phyloP scores from a whole-genome alignment of 2,888 invertebrate species.

The Ditylenchus weischeri region DNA sequence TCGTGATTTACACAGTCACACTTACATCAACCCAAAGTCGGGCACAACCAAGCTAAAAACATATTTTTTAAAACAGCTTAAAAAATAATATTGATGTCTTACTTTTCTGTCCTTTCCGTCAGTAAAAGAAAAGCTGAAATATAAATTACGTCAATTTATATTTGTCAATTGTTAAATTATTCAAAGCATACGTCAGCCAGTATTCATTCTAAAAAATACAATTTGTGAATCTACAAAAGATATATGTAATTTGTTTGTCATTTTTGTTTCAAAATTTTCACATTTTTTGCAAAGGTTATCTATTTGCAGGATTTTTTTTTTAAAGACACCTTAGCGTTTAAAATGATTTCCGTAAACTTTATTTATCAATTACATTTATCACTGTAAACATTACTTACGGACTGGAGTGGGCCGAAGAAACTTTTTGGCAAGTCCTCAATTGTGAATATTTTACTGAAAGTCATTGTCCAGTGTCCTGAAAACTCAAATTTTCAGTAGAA shows the following conservation, averaged over 20 bases:
- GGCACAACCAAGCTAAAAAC: slow-evolving; percentile 50
- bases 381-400: slow-evolving; percentile 36
- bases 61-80: slow-evolving; percentile 46
- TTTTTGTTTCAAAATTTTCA: too few relatives aligned
- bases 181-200: slow-evolving; percentile 49
- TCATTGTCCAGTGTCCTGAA: slow-evolving; percentile 56
- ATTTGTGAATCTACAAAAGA: neutral
- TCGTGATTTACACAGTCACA: neutral
- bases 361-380: too few relatives aligned
- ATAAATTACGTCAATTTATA: too few relatives aligned
- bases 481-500: too few relatives aligned
- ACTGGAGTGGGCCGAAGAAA: slow-evolving; percentile 58
- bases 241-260: too few relatives aligned
- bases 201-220: slow-evolving; percentile 54
- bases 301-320: too few relatives aligned
- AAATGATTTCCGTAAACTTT: too few relatives aligned
- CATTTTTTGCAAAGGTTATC: too few relatives aligned
- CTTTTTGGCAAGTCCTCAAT: slow-evolving; percentile 57
- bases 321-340: too few relatives aligned
- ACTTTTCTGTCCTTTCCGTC: slow-evolving; percentile 50
- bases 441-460: slow-evolving; percentile 58
- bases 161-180: too few relatives aligned
- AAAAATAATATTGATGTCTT: neutral
- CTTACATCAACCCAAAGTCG: slow-evolving; percentile 56
- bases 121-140: slow-evolving; percentile 53